These are phyloP conservation scores for Epinephelus malabaricus DNA, from an alignment of 2,797 vertebrate species.

Conservation along the genomic window DNA sequence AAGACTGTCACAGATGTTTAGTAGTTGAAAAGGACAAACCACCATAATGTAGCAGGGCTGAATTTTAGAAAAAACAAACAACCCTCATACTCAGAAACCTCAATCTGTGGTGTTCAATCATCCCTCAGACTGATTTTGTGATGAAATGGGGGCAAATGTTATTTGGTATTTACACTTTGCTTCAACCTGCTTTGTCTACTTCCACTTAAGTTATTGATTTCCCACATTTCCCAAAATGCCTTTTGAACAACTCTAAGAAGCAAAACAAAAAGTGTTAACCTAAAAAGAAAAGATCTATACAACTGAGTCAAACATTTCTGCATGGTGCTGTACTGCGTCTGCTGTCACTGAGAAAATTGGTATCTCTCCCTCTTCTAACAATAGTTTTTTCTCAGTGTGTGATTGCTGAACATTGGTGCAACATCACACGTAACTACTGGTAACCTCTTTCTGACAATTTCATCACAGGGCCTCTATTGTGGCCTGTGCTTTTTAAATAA, in stretches of 20 bases:
- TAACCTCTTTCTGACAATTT: constrained; percentile 61
- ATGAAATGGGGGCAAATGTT: constrained; percentile 1
- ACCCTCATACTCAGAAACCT: background rate
- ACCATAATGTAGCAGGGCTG: background rate
- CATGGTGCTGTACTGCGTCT: constrained; percentile 25
- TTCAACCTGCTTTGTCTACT: constrained; percentile 32
- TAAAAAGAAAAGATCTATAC: constrained; percentile 30
- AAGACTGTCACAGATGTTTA: constrained; percentile 8
- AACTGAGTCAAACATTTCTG: constrained; percentile 43
- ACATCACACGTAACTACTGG: constrained; percentile 49
- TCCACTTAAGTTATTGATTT: constrained; percentile 51
- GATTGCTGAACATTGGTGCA: constrained; percentile 57
- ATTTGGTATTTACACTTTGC: constrained; percentile 30
- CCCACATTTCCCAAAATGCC: constrained; percentile 37
- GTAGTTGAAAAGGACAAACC: background rate
- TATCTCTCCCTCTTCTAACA: constrained; percentile 46
- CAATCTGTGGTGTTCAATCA: constrained; percentile 6
- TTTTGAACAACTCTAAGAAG: constrained; percentile 31
- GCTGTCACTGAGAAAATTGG: constrained; percentile 54
- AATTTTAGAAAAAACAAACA: background rate
- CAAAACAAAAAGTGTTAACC: background rate
- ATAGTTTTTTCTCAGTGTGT: constrained; percentile 51
- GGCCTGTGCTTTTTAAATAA: constrained; percentile 47
- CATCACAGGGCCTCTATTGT: constrained; percentile 52
- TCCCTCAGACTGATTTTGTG: constrained; percentile 2